Evolutionary conservation across 1,140 invertebrate species (phyloP).

Genomic region (Drosophila punjabiensis): DNA sequence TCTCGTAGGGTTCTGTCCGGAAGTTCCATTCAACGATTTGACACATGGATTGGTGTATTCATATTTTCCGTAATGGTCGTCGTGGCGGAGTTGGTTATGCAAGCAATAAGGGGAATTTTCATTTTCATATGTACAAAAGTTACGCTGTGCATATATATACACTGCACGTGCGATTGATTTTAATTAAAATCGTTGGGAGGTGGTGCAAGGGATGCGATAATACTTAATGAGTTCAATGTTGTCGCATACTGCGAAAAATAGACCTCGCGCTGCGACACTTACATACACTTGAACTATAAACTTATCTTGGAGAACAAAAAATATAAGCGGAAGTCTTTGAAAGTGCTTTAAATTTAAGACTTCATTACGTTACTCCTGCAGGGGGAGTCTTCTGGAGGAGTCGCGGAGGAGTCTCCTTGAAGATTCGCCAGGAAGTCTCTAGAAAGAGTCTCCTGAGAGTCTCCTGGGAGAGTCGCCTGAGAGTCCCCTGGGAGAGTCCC

Average conservation of each 20-base stretch:
- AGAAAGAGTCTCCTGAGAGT: no score
- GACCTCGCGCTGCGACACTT: background rate
- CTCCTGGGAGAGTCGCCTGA: no score
- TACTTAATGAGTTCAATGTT: constrained; percentile 39
- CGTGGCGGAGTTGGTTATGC: constrained; percentile 52
- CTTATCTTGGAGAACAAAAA: background rate
- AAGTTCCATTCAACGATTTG: constrained; percentile 17
- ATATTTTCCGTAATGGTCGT: constrained; percentile 33
- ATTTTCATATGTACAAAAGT: constrained; percentile 45
- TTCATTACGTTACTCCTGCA: no score
- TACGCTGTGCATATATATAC: constrained; percentile 10
- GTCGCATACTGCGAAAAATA: background rate
- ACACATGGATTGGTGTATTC: constrained; percentile 25
- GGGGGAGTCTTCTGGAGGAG: no score
- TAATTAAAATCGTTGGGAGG: constrained; percentile 63
- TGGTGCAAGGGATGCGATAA: constrained; percentile 7
- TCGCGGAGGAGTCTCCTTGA: no score
- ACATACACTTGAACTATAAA: background rate
- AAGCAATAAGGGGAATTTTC: constrained; percentile 61
- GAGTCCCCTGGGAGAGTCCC: no score
- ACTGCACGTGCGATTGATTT: constrained; percentile 47
- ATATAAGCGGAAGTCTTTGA: background rate
- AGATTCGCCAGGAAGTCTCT: no score
- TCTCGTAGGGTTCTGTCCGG: constrained; percentile 88
- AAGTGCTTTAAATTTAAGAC: background rate